phyloP scores from a whole-genome alignment of 1,140 invertebrate genomes.

The Drosophila biarmipes region DNA sequence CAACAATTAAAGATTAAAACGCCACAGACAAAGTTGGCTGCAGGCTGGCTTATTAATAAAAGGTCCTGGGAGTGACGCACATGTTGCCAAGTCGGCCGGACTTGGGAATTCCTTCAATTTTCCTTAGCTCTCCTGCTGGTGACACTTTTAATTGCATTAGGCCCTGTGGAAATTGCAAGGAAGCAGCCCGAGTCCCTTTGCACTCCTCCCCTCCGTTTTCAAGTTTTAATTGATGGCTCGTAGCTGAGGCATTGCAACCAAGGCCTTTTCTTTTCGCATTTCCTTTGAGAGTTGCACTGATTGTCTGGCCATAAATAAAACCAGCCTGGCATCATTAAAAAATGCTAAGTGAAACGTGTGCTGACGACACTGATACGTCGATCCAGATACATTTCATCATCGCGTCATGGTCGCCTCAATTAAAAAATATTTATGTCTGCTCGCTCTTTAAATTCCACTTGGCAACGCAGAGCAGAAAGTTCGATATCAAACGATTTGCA shows the following conservation, averaged over 20 bases:
- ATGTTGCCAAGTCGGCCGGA: conserved; percentile 21
- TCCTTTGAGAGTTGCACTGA: conserved; percentile 32
- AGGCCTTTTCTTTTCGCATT: conserved; percentile 23
- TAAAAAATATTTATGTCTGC: conserved; percentile 32
- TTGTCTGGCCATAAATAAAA: conserved; percentile 47
- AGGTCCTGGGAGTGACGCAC: conserved; percentile 16
- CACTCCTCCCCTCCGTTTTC: conserved; percentile 15
- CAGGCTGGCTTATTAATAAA: conserved; percentile 57
- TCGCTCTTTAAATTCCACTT: conserved; percentile 15
- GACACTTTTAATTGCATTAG: conserved; percentile 74
- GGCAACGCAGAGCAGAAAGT: conserved; percentile 11
- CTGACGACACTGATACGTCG: conserved; percentile 1
- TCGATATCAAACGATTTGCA: conserved; percentile 57
- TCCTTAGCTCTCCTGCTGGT: conserved; percentile 43
- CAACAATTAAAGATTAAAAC: conserved; percentile 75
- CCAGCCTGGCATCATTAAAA: conserved; percentile 59
- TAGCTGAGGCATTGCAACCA: conserved; percentile 55
- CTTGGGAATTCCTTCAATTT: conserved; percentile 40
- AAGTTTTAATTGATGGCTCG: conserved; percentile 76
- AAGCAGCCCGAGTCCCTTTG: conserved; percentile 8
- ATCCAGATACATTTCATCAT: conserved; percentile 15
- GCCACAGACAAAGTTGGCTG: conserved; percentile 48
- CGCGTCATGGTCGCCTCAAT: conserved; percentile 14
- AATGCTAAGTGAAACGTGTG: conserved; percentile 31
- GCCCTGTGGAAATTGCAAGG: conserved; percentile 57